A percentile compares a stretch with the other conserved stretches of the same genome.
phyloP scores from a whole-genome alignment of 2,888 invertebrate genomes.

The Alviniconcha strummeri region DNA sequence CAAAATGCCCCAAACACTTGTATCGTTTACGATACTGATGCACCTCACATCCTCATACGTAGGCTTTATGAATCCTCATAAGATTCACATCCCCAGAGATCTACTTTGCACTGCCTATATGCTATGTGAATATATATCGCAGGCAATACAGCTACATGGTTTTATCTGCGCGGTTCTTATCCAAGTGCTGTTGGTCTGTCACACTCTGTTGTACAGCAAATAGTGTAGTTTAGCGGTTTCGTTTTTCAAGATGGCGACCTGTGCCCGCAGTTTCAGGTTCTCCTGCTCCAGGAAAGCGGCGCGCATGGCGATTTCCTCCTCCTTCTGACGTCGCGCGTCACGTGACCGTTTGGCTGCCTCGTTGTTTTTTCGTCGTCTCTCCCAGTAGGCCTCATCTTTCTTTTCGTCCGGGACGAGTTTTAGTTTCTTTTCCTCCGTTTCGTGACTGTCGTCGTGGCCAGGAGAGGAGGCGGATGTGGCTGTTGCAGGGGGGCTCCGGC shows the following conservation, averaged over 20 bases:
- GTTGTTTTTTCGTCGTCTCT: constrained; percentile 92
- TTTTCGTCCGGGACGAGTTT: constrained; percentile 60
- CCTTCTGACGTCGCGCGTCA: constrained; percentile 90
- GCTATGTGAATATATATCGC: neutral
- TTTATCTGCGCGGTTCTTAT: neutral
- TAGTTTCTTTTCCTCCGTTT: constrained; percentile 26
- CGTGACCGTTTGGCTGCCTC: constrained; percentile 95
- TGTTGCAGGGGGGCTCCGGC: constrained; percentile 1
- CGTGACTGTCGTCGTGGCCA: neutral
- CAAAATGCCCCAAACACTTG: too few species aligned
- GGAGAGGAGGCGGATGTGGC: constrained; percentile 23
- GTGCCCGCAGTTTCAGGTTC: constrained; percentile 84
- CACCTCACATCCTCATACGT: too few species aligned
- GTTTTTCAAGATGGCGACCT: constrained; percentile 80
- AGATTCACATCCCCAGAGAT: too few species aligned
- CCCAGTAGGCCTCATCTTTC: constrained; percentile 90
- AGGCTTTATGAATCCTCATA: too few species aligned
- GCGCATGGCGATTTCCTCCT: constrained; percentile 92
- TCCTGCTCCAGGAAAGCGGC: constrained; percentile 91
- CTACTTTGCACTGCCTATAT: neutral
- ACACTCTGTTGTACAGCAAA: constrained; percentile 73
- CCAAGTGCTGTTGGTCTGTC: neutral
- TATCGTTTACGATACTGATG: too few species aligned
- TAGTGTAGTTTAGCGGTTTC: constrained; percentile 79
- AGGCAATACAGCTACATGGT: too few species aligned